phyloP scores from a whole-genome alignment of 2,888 invertebrate genomes.

The Sphinx pinastri region DNA sequence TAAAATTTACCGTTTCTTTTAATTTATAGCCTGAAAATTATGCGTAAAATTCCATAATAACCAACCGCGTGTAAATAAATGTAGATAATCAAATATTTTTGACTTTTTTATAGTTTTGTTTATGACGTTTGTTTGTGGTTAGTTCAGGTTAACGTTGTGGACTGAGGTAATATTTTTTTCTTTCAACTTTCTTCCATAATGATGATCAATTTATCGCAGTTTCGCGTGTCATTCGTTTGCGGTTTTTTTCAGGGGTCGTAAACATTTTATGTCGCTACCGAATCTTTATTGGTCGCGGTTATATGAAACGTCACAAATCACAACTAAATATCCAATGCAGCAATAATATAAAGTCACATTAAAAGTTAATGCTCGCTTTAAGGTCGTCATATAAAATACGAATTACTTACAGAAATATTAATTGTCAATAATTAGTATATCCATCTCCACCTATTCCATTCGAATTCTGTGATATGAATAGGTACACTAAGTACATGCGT shows the following conservation, averaged over 20 bases:
- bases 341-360: conserved; percentile 5
- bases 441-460: too few relatives aligned
- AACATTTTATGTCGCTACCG: conserved; percentile 49
- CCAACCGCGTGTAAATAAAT: background rate
- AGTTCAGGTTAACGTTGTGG: conserved; percentile 45
- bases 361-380: background rate
- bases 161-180: conserved; percentile 52
- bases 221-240: conserved; percentile 66
- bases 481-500: too few relatives aligned
- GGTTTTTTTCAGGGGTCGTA: conserved; percentile 50
- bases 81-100: conserved; percentile 6
- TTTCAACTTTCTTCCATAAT: conserved; percentile 64
- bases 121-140: conserved; percentile 33
- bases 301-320: background rate
- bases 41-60: conserved; percentile 3
- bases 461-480: too few relatives aligned
- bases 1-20: conserved; percentile 14
- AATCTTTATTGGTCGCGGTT: conserved; percentile 20
- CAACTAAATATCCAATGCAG: background rate
- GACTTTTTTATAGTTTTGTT: conserved; percentile 22
- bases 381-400: background rate
- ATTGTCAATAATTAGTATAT: too few relatives aligned
- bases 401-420: too few relatives aligned
- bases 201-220: conserved; percentile 67
- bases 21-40: background rate